These are phyloP conservation scores for Hemichromis elongatus DNA, from an alignment of 2,113 vertebrate species.

Conservation along the genomic window DNA sequence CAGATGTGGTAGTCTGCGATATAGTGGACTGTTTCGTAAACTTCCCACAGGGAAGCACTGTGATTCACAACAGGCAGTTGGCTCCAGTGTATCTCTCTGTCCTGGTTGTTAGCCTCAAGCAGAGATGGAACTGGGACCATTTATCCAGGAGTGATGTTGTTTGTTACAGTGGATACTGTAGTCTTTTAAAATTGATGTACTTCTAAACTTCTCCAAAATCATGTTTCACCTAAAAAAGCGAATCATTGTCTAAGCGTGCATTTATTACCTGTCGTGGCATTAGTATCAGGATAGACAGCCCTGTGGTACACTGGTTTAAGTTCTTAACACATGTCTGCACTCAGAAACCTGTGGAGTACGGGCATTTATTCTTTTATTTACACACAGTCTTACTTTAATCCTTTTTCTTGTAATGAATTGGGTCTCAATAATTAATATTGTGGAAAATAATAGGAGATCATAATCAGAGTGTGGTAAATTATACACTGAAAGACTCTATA, in stretches of 20 bases:
- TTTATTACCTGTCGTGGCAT: background rate
- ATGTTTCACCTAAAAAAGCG: background rate
- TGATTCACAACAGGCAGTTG: background rate
- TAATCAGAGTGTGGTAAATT: background rate
- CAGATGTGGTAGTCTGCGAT: conserved; percentile 46
- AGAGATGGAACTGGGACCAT: background rate
- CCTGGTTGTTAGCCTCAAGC: background rate
- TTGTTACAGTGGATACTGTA: background rate
- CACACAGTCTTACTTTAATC: background rate
- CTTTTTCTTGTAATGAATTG: background rate
- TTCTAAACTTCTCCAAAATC: background rate
- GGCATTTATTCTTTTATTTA: background rate
- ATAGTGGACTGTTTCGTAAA: background rate
- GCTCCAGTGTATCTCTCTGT: background rate
- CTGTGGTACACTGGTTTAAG: background rate
- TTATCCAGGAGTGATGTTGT: background rate
- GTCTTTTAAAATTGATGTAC: background rate
- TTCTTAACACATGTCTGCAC: background rate
- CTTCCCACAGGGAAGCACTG: background rate
- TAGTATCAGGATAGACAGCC: background rate
- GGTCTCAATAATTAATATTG: background rate
- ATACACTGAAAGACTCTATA: background rate
- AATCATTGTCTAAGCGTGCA: background rate
- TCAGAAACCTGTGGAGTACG: background rate
- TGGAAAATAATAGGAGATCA: background rate